phyloP scores from a whole-genome alignment of 1,140 invertebrate species.

The Heliconius nattereri region DNA sequence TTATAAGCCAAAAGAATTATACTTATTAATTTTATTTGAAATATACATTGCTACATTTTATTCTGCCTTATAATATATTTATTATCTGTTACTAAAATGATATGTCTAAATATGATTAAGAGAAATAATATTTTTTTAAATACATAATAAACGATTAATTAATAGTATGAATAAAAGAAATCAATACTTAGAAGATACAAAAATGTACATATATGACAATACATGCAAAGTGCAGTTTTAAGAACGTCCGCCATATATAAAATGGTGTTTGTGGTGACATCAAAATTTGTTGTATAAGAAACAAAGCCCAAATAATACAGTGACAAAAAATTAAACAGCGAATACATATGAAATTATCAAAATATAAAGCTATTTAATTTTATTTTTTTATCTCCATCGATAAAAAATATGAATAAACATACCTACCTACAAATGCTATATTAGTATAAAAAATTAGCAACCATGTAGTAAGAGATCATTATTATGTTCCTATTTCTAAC shows the following conservation, averaged over 20 bases:
- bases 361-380: not conserved
- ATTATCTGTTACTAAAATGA: slow-evolving; percentile 6
- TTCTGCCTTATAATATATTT: not conserved
- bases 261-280: no score
- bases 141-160: no score
- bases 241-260: no score
- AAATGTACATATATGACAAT: no score
- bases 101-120: slow-evolving; percentile 1
- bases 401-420: not conserved
- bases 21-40: not conserved
- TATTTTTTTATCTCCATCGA: not conserved
- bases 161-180: not conserved
- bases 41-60: not conserved
- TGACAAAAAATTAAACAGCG: no score
- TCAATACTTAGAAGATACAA: not conserved
- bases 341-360: not conserved
- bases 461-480: slow-evolving; percentile 1
- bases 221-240: no score
- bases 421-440: slow-evolving; percentile 3
- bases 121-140: not conserved
- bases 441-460: not conserved
- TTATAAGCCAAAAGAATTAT: not conserved
- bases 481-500: not conserved
- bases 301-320: no score
- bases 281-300: no score